Base-by-base conservation (phyloP, 2,113 vertebrate species). In the Pongo pygmaeus region DNA sequence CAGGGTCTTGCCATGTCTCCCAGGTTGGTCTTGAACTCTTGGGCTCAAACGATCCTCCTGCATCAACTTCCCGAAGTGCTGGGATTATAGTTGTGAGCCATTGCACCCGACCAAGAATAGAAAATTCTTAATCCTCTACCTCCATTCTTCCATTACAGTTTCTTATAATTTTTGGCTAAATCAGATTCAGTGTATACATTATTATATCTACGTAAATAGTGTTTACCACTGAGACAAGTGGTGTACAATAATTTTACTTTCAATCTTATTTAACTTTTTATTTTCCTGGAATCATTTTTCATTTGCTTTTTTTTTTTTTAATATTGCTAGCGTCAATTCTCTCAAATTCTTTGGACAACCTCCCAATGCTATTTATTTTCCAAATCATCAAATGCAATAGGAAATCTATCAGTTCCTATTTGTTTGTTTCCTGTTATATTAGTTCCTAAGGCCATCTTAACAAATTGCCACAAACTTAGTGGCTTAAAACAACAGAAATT, bases 211-310 rank as follows among this genome's bases (percentile, higher is more conserved):
- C 18, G n/a, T 77, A 64, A 89, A 85, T 92, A 30, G 17, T 88
- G 64, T 61, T 89, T 27, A 50, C 40, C 59, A 16, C 27, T 23
- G 23, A 84, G 75, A 61, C 43, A 79, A 74, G 35, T 93, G 23
- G 14, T 84, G 1, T 50, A 55, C 16, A 48, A 48, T 52, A 4
- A 69, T 81, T 87, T 89, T 85, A 84, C 48, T 91, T 81, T 38
- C 18, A 84, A 23, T 70, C 12, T 77, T 46, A 46, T 43, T 86
- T 91, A 69, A 75, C 14, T 61, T 83, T 86, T 89, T 72, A 9
- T 90, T 84, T 91, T 91, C 72, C 84, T 79, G 32, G 69, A 91
- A 70, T 93, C 32, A 20, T 46, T 93, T 97, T 70, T 86, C 35
- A 69, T 75, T 67, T 92, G 48, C 20, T 67, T 77, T 88, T 85